These are phyloP conservation scores for Thomomys bottae DNA, from an alignment of 2,113 vertebrate species.

Conservation along the genomic window DNA sequence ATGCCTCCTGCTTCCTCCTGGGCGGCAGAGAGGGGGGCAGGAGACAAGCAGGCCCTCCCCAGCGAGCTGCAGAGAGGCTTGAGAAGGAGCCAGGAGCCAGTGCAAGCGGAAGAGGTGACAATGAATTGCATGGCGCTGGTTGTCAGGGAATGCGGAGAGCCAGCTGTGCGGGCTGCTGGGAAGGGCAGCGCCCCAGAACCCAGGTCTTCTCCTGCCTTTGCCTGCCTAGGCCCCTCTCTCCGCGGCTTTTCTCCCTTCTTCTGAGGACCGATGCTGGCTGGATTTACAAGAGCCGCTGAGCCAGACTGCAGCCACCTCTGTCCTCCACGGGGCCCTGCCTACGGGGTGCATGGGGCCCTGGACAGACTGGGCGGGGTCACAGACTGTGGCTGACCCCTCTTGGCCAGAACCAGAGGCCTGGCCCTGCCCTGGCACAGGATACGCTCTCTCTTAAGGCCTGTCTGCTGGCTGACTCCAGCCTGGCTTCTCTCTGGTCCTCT, in stretches of 20 bases:
- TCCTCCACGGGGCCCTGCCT: too few species aligned
- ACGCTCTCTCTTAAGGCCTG: not conserved
- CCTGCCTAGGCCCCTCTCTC: not conserved
- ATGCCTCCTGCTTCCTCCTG: conserved; percentile 59
- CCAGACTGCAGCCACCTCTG: not conserved
- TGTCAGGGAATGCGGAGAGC: conserved; percentile 15
- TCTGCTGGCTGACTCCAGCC: not conserved
- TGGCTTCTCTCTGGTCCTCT: conserved; percentile 8
- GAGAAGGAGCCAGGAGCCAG: conserved; percentile 57
- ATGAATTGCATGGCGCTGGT: conserved; percentile 37
- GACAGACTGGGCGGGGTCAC: not conserved
- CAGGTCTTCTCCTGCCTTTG: not conserved
- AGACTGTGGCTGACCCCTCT: not conserved
- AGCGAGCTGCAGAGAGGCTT: conserved; percentile 55
- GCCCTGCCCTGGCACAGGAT: not conserved
- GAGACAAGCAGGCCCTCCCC: conserved; percentile 12
- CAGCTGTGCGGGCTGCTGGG: not conserved
- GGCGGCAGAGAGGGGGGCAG: conserved; percentile 32
- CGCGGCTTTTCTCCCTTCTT: conserved; percentile 31
- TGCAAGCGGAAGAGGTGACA: conserved; percentile 69
- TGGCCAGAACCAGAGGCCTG: not conserved
- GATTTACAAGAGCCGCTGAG: conserved; percentile 27
- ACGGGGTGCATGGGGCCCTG: too few species aligned
- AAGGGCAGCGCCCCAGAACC: conserved; percentile 32
- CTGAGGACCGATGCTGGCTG: conserved; percentile 65